phyloP scores from a whole-genome alignment of 2,113 vertebrate genomes.

The Notiomystis cincta region DNA sequence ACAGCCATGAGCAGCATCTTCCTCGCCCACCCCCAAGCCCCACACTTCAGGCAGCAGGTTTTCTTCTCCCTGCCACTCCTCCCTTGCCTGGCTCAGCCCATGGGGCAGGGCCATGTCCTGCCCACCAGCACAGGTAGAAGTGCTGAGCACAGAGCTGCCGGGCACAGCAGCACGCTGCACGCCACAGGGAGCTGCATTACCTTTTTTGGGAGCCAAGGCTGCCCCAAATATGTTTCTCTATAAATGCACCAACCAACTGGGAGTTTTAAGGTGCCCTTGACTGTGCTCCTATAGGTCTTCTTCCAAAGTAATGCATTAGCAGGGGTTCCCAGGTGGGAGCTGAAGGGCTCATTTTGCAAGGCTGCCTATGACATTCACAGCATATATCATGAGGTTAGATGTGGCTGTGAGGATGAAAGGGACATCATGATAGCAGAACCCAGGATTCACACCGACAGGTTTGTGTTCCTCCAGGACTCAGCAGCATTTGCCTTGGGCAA shows the following conservation, averaged over 20 bases:
- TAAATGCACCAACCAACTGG: not conserved
- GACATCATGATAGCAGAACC: not conserved
- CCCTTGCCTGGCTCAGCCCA: not conserved
- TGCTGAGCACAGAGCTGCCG: not conserved
- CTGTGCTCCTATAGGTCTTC: not conserved
- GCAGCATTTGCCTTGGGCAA: conserved; percentile 6
- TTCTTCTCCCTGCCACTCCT: not conserved
- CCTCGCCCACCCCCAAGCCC: fast-evolving
- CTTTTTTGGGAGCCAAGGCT: not conserved
- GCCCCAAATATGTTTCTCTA: not conserved
- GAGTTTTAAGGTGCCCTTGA: not conserved
- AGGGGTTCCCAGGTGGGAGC: not conserved
- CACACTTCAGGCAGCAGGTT: not conserved
- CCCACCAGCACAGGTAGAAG: not conserved
- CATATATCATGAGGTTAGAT: not conserved
- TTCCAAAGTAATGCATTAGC: not conserved
- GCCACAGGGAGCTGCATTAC: not conserved
- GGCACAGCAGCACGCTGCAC: fast-evolving
- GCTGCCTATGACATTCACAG: not conserved
- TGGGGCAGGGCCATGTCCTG: fast-evolving
- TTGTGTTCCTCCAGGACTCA: not conserved
- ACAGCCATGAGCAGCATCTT: not conserved
- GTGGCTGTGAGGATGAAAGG: not conserved
- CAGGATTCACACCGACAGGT: not conserved
- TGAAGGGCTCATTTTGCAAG: not conserved